These are phyloP conservation scores for Scytalopus superciliaris DNA, from an alignment of 2,113 vertebrate genomes.

Conservation along the genomic window DNA sequence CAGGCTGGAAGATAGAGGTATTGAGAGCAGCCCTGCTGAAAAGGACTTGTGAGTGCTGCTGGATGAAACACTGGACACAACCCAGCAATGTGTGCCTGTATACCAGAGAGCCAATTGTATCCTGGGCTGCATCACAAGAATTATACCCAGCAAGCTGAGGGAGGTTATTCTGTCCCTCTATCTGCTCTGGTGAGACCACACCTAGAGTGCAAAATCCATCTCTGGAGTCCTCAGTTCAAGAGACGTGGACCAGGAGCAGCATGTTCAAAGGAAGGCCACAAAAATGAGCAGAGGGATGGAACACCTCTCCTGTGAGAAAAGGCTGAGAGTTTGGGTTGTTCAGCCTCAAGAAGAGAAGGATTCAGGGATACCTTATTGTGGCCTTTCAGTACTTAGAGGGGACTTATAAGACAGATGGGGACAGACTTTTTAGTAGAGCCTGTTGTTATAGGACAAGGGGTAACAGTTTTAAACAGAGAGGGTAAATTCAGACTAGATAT, in stretches of 20 bases:
- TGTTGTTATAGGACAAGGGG: neutral
- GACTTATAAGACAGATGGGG: neutral
- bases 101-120: fast-evolving
- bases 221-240: neutral
- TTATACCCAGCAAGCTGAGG: fast-evolving
- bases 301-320: neutral
- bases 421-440: fast-evolving
- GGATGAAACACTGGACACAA: neutral
- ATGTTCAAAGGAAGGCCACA: neutral
- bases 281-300: neutral
- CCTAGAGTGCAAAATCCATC: fast-evolving
- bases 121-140: neutral
- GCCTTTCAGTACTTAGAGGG: neutral
- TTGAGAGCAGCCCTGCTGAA: neutral
- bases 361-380: fast-evolving
- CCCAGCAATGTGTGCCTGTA: neutral
- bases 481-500: neutral
- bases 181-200: neutral
- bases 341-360: neutral
- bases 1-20: neutral
- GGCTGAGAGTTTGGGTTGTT: neutral
- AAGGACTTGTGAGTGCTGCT: neutral
- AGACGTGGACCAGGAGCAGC: neutral
- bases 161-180: neutral
- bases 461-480: neutral